A percentile compares a stretch with the other conserved stretches of the same genome.
Conservation (phyloP, 2,797 vertebrate genomes). For the Nannoperca australis region DNA sequence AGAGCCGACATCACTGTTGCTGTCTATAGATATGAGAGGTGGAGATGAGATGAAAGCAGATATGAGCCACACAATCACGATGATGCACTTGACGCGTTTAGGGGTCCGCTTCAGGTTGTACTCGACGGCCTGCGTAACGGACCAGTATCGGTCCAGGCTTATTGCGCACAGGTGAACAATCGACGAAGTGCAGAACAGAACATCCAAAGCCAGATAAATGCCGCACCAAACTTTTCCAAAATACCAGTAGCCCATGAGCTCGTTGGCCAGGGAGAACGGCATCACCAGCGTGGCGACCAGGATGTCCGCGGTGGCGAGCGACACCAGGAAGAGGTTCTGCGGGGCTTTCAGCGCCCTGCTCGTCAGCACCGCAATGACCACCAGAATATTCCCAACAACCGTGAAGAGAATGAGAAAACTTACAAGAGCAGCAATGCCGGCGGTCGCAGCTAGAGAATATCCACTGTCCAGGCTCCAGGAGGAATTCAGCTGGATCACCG, state of each 20-base stretch:
- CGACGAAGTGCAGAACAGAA: constrained; percentile 94
- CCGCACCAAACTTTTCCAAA: constrained; percentile 96
- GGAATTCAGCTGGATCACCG: constrained; percentile 76
- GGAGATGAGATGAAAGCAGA: constrained; percentile 94
- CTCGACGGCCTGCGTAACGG: constrained; percentile 93
- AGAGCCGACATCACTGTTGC: constrained; percentile 77
- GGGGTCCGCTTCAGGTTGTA: constrained; percentile 94
- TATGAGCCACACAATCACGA: constrained; percentile 92
- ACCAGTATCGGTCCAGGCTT: constrained; percentile 96
- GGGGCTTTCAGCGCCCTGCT: constrained; percentile 92
- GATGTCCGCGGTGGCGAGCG: constrained; percentile 94
- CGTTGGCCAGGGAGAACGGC: constrained; percentile 95
- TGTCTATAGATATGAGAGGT: constrained; percentile 90
- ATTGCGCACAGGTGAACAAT: constrained; percentile 96
- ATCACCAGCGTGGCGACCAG: constrained; percentile 95
- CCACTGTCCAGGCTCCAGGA: constrained; percentile 77
- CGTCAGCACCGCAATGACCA: constrained; percentile 92
- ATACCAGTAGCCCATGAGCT: constrained; percentile 96
- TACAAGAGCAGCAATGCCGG: constrained; percentile 88
- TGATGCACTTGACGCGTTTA: constrained; percentile 90
- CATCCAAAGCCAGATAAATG: constrained; percentile 94
- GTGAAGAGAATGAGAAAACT: constrained; percentile 93
- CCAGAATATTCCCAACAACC: constrained; percentile 92
- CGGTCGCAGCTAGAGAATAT: constrained; percentile 89
- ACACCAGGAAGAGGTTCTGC: constrained; percentile 95